Base-by-base conservation (phyloP, 2,888 invertebrate genomes). In the Cheilosia vulpina region DNA sequence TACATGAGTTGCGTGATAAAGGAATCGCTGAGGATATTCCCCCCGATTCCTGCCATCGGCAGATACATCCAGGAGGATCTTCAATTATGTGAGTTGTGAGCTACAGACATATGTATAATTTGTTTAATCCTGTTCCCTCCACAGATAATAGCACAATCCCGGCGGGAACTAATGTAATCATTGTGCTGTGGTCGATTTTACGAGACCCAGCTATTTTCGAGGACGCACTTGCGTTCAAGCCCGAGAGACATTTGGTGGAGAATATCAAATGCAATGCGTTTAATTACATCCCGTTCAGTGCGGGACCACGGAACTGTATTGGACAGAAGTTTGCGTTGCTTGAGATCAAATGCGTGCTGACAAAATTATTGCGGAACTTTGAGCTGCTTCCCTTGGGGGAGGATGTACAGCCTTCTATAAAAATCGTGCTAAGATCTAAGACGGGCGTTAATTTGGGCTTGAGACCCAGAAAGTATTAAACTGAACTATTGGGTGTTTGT, bases 1-100 rank as follows among this genome's bases (percentile, higher is more conserved):
- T 92, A 91, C 81, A 91, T 95, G 71, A 95, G 95, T 87, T 93
- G 94, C 87, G 95, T 95, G 58, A 94, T 96, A 52, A 95, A 95
- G 89, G 95, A 96, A 89, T 92, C 94, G 0, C 88, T 95, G 77
- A 92, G 95, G 43, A 88, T 96, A 1, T 95, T 93, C 88, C 95
- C 96, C 0, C 94, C 95, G 57, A 94, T 95, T 13, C 94, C 94
- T 41, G 93, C 94, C 9, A 93, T 96, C 58, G 93, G 94, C 6
- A 93, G 96, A 62, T 89, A 85, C 9, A 87, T 95, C n/a, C 91
- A 92, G 0, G 93, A 94, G 87, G 93, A 94, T 81, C 90, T 94
- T 17, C 89, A 90, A 63, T 88, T 95, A 87, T 93, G 95, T 94
- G 91, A 90, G 93, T 89, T 50, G 3, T 6, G 31, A 93, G 94